phyloP scores from a whole-genome alignment of 2,797 vertebrate genomes.

The Nyctibius grandis region DNA sequence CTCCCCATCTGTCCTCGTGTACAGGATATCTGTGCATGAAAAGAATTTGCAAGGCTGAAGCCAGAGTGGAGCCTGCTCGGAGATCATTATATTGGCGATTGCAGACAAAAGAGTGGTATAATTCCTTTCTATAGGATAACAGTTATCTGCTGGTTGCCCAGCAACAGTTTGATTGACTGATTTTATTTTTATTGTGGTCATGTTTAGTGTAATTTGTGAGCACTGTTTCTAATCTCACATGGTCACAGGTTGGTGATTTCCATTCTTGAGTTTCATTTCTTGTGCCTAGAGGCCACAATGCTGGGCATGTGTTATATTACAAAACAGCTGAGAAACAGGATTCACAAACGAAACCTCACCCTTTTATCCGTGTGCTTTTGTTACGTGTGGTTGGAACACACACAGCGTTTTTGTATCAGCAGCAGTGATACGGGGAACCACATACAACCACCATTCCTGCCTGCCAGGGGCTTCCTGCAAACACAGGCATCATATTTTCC shows the following conservation, averaged over 20 bases:
- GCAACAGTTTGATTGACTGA: not conserved
- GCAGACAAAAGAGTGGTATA: not conserved
- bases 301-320: not conserved
- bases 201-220: not conserved
- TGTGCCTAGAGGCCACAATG: not conserved
- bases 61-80: not conserved
- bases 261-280: not conserved
- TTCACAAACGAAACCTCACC: not conserved
- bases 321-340: not conserved
- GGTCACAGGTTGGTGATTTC: not conserved
- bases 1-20: not conserved
- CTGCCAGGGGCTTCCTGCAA: not conserved
- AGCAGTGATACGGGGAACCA: not conserved
- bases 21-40: not conserved
- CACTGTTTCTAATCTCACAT: not conserved
- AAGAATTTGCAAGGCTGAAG: not conserved
- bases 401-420: not conserved
- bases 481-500: not conserved
- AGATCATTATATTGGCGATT: not conserved
- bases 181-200: not conserved
- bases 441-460: not conserved
- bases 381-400: not conserved
- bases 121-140: not conserved
- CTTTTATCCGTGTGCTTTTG: not conserved
- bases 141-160: not conserved